Base-by-base conservation (phyloP, 2,113 vertebrate genomes). In the Gulo gulo region DNA sequence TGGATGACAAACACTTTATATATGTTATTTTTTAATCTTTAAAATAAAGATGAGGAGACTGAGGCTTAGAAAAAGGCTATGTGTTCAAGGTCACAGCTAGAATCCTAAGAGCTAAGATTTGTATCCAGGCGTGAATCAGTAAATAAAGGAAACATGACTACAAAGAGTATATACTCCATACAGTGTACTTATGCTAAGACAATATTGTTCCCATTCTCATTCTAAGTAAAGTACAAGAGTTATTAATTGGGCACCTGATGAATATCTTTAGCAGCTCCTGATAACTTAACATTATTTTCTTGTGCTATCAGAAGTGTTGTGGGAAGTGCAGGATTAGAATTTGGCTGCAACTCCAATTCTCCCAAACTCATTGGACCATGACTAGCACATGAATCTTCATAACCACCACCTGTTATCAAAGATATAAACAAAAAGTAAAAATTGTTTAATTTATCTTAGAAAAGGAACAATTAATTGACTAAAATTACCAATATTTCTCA, bases 351-450 rank as follows among this genome's bases (percentile, higher is more conserved):
- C 13, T 98, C 98, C 95, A 99, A 92, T 69, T 99, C 98, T 12
- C 86, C 82, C 96, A 99, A 89, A 97, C 98, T 98, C 99, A 99
- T 98, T 31, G 98, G 98, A 67, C 98, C 98, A 34, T 5, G 82
- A 95, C 97, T 99, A 26, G 42, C 63, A 97, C 93, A 98, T 69
- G 81, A 96, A 88, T 95, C 98, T 98, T 94, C 97, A 95, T 31
- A 83, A 96, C 93, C 34, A 94, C 87, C 97, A 98, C 97, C 98
- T 98, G 88, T 61, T 93, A 94, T 36, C 74, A 96, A 97, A 97
- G 42, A 94, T 18, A 69, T 69, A 67, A 82, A 91, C 20, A 42
- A 73, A 94, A 93, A 74, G 67, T 55, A 93, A 81, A 87, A 90
- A 57, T 87, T 55, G 31, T 81, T 73, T 91, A 52, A 91, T 50